Evolutionary conservation across 2,113 vertebrate species (phyloP), one percentile per base, ranked within the genome.

Genomic region (Alligator mississippiensis): DNA sequence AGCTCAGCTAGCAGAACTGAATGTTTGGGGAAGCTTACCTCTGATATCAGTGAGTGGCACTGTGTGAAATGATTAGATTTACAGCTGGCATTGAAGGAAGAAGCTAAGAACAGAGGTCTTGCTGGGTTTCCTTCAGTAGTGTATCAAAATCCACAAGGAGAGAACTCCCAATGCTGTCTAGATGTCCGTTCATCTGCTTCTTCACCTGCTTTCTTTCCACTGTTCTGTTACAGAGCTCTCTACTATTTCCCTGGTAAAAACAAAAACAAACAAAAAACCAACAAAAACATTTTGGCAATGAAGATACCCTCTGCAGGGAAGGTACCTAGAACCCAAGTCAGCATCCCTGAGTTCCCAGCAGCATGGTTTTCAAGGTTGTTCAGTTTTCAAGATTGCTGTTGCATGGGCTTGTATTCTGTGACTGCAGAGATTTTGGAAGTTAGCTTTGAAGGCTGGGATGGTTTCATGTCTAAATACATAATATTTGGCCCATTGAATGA

Each of bases 401-500:
- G 47, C 0, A 0, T 16, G 77, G 54, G 59, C 61, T 74, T 47
- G 72, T 77, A 9, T 62, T 84, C 90, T 75, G 70, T 87, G 75
- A 88, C 88, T 84, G 57, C 77, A n/a, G 83, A 54, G 57, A 78
- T 86, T 93, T 90, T 89, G 83, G 77, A 91, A 93, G 82, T 1
- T 1, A 82, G 89, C 3, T 6, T 86, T 77, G n/a, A 74, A 83
- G 80, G 1, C 83, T 1, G 0, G 59, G 90, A 28, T 82, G 85
- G 80, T 93, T 96, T 84, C 3, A 4, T 0, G 0, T 75, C 91
- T 82, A 38, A 74, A 0, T 0, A 0, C 4, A 80, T 90, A 85
- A 77, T 91, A 93, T 95, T 92, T 95, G 87, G 91, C 91, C 82
- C 78, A 80, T 90, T 81, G 92, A 96, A 92, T 66, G 84, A 64